A percentile compares a stretch with the other conserved stretches of the same genome.
phyloP scores from a whole-genome alignment of 2,888 invertebrate species.

The Cephus sareptanus region DNA sequence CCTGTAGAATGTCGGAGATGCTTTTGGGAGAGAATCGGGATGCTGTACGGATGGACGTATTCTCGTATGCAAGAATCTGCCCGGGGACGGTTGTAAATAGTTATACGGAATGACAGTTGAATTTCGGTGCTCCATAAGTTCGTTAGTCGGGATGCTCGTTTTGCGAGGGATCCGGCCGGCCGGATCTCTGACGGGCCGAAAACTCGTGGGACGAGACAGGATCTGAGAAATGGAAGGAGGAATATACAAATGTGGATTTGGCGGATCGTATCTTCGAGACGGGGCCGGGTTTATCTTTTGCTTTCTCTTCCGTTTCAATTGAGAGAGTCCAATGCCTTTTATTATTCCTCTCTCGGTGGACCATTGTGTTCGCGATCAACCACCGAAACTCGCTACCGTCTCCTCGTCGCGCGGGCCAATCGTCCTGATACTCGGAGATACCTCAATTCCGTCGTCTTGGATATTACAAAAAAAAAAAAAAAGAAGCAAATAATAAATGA shows the following conservation, averaged over 20 bases:
- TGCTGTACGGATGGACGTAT: conserved; percentile 19
- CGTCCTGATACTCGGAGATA: conserved; percentile 50
- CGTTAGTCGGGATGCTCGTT: conserved; percentile 32
- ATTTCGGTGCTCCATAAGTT: conserved; percentile 47
- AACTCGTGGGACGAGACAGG: conserved; percentile 23
- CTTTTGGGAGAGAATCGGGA: not conserved
- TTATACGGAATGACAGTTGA: conserved; percentile 57
- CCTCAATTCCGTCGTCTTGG: not conserved
- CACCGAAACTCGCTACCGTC: conserved; percentile 24
- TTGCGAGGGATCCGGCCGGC: conserved; percentile 7
- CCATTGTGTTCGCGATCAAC: not conserved
- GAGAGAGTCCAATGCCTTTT: conserved; percentile 49
- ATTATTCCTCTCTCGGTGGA: conserved; percentile 46
- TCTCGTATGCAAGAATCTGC: conserved; percentile 51
- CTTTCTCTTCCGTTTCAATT: conserved; percentile 48
- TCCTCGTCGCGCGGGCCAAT: conserved; percentile 36
- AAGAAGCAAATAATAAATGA: not conserved
- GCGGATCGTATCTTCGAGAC: conserved; percentile 45
- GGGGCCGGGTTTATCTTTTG: conserved; percentile 54
- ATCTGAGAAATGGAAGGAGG: conserved; percentile 29
- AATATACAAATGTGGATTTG: conserved; percentile 59
- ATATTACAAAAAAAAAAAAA: not conserved
- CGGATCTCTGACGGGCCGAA: conserved; percentile 18
- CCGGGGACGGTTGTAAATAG: conserved; percentile 53
- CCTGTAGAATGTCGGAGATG: not conserved